Conservation (phyloP, 1,140 invertebrate species). For the Matsumurasca onukii region DNA sequence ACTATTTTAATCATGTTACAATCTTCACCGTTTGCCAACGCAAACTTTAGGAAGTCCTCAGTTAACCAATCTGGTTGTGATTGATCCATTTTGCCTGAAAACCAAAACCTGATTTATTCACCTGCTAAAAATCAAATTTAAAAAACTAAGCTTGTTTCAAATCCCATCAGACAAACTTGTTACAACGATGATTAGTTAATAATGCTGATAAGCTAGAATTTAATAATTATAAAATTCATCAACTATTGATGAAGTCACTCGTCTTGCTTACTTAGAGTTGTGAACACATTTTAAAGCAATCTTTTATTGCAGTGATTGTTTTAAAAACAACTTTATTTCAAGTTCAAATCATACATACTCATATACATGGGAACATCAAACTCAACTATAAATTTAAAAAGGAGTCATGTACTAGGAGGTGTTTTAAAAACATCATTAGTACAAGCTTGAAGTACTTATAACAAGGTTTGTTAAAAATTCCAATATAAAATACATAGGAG, state of each 20-base stretch:
- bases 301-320: neutral
- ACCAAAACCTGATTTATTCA: neutral
- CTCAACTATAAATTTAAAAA: too few relatives aligned
- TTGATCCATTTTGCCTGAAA: neutral
- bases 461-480: too few relatives aligned
- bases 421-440: too few relatives aligned
- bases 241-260: neutral
- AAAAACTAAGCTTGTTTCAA: neutral
- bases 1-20: neutral
- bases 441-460: too few relatives aligned
- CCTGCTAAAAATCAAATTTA: neutral
- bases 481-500: too few relatives aligned
- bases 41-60: neutral
- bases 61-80: constrained; percentile 7
- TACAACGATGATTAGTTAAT: neutral
- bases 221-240: neutral
- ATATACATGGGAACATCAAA: neutral
- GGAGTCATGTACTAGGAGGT: too few relatives aligned
- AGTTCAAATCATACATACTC: neutral
- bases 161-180: neutral
- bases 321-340: neutral
- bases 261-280: neutral
- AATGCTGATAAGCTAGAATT: neutral
- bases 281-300: neutral
- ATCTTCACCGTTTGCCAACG: neutral